Conservation (phyloP, 2,888 invertebrate genomes). For the Homarus gammarus region DNA sequence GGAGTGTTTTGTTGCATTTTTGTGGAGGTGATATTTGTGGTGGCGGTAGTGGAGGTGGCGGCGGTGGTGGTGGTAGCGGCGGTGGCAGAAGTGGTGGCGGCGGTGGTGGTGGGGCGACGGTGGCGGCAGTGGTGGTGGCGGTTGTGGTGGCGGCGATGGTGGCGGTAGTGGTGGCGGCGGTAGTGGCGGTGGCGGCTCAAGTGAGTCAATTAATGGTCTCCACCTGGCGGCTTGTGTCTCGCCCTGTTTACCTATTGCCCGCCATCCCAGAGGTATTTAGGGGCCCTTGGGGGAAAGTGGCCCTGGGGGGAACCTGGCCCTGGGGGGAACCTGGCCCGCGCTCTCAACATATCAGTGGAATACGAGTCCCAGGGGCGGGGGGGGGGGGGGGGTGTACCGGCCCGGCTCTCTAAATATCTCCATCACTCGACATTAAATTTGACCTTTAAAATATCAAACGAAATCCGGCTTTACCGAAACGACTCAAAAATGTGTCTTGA, state of each 20-base stretch:
- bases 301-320: too few species aligned
- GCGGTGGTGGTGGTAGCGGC: neutral
- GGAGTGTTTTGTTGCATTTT: constrained; percentile 10
- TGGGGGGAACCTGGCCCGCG: neutral
- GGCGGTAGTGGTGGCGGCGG: neutral
- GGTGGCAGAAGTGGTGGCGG: neutral
- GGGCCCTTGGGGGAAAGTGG: neutral
- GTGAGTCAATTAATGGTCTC: neutral
- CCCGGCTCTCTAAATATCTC: too few species aligned
- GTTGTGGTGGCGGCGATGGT: neutral
- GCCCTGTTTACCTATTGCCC: neutral
- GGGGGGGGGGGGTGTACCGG: neutral
- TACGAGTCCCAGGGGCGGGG: neutral
- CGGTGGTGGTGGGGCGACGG: neutral
- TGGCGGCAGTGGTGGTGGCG: neutral
- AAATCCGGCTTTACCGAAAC: too few species aligned
- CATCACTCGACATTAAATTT: too few species aligned
- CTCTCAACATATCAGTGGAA: neutral
- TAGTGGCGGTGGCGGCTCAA: neutral
- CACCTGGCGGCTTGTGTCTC: neutral
- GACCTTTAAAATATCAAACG: too few species aligned
- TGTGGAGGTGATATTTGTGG: constrained; percentile 7
- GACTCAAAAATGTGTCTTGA: too few species aligned
- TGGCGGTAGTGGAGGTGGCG: neutral
- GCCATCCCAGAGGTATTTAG: too few species aligned